Evolutionary conservation across 2,113 vertebrate genomes (phyloP).

Genomic region (Lepus timidus): DNA sequence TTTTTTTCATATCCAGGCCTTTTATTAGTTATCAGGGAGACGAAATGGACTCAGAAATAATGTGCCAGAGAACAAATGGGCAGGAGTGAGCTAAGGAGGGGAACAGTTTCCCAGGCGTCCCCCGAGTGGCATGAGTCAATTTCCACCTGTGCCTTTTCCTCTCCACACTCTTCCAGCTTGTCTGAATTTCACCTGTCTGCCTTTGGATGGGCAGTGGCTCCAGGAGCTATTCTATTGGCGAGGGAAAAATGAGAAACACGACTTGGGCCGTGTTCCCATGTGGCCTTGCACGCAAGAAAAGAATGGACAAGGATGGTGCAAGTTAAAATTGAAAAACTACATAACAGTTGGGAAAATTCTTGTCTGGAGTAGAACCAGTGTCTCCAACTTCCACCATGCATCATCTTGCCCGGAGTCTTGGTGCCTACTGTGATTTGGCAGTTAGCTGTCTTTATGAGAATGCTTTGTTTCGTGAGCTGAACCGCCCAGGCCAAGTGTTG

Average conservation of each 20-base stretch:
- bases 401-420: constrained; percentile 10
- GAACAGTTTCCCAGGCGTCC: neutral
- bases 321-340: neutral
- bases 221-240: neutral
- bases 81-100: neutral
- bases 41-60: neutral
- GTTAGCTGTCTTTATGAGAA: neutral
- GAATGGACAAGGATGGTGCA: neutral
- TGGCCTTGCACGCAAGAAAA: neutral
- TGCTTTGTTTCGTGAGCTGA: neutral
- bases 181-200: neutral
- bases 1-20: neutral
- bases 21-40: constrained; percentile 16
- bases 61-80: neutral
- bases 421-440: neutral
- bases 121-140: rapidly evolving
- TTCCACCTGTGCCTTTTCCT: neutral
- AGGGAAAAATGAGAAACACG: neutral
- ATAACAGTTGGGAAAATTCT: neutral
- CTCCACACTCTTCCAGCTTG: rapidly evolving
- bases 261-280: neutral
- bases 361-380: neutral
- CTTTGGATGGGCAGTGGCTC: neutral
- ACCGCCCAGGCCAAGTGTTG: neutral
- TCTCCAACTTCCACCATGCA: neutral